These are phyloP conservation scores for Chrosomus eos DNA, from an alignment of 2,797 vertebrate genomes.

Conservation along the genomic window DNA sequence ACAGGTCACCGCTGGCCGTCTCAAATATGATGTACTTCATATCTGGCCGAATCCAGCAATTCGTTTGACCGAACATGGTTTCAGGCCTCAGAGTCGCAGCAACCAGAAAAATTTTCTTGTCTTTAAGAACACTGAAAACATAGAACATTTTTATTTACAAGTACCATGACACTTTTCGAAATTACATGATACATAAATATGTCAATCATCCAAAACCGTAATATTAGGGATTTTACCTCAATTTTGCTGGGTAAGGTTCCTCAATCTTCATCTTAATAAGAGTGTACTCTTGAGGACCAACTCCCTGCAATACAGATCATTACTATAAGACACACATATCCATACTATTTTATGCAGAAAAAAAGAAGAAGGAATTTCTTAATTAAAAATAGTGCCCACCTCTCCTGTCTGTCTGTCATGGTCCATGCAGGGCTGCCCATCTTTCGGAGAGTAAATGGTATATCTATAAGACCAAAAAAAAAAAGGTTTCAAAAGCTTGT, in stretches of 20 bases:
- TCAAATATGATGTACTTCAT: conserved; percentile 96
- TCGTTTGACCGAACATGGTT: conserved; percentile 98
- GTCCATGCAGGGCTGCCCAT: conserved; percentile 98
- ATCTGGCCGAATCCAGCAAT: conserved; percentile 95
- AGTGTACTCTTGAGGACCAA: conserved; percentile 96
- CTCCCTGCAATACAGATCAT: conserved; percentile 79
- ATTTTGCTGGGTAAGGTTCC: conserved; percentile 89
- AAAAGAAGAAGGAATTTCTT: neutral
- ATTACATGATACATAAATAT: too few relatives aligned
- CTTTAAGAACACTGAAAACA: conserved; percentile 84
- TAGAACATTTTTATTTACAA: neutral
- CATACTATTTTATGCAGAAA: neutral
- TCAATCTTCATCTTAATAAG: conserved; percentile 95
- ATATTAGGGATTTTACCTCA: conserved; percentile 81
- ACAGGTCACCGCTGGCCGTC: conserved; percentile 84
- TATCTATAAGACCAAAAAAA: conserved; percentile 79
- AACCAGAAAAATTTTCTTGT: conserved; percentile 90
- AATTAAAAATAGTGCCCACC: conserved; percentile 71
- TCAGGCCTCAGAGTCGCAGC: conserved; percentile 96
- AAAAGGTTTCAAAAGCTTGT: too few relatives aligned
- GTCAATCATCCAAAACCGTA: neutral
- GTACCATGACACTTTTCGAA: neutral
- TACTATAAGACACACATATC: neutral
- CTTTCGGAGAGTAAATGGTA: conserved; percentile 96
- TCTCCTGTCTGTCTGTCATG: conserved; percentile 98